Percentiles rank a stretch among this genome's conserved stretches.
These are phyloP conservation scores for Perizoma flavofasciatum DNA, from an alignment of 2,888 invertebrate species.

Conservation along the genomic window DNA sequence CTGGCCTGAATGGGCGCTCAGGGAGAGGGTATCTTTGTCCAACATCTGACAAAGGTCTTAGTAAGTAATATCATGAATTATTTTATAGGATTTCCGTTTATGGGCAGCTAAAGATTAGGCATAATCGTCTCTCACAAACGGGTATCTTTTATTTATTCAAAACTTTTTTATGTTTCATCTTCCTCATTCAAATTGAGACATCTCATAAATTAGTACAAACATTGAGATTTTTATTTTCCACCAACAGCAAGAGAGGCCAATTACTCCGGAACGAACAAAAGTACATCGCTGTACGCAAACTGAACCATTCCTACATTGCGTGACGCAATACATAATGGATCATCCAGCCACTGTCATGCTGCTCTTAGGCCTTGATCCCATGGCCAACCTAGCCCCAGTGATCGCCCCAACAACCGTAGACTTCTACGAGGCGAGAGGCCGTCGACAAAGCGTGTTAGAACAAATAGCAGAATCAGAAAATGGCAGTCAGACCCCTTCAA, in stretches of 20 bases:
- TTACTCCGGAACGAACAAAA: slow-evolving; percentile 71
- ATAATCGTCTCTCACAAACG: too few relatives aligned
- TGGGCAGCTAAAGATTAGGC: too few relatives aligned
- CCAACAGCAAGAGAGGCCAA: slow-evolving; percentile 69
- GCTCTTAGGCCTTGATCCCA: slow-evolving; percentile 88
- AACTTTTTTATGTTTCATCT: too few relatives aligned
- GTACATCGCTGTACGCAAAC: slow-evolving; percentile 84
- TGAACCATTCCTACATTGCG: slow-evolving; percentile 83
- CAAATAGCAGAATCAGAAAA: slow-evolving; percentile 75
- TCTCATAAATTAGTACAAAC: too few relatives aligned
- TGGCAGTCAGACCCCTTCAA: slow-evolving; percentile 75
- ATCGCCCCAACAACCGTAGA: slow-evolving; percentile 70
- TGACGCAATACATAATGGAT: slow-evolving; percentile 87
- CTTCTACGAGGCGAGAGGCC: slow-evolving; percentile 70
- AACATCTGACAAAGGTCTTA: slow-evolving; percentile 13
- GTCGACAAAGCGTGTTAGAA: slow-evolving; percentile 73
- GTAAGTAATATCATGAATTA: slow-evolving; percentile 13
- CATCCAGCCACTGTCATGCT: slow-evolving; percentile 89
- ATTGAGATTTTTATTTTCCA: slow-evolving; percentile 13
- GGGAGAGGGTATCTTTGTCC: slow-evolving; percentile 11
- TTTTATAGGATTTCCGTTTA: slow-evolving; percentile 17
- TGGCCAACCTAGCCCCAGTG: slow-evolving; percentile 69
- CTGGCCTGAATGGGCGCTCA: slow-evolving; percentile 18
- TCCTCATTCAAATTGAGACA: too few relatives aligned
- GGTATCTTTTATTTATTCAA: too few relatives aligned